Percentiles rank a stretch among this genome's conserved stretches.
These are phyloP conservation scores for Petromus typicus DNA, from an alignment of 2,113 vertebrate genomes.

Conservation along the genomic window DNA sequence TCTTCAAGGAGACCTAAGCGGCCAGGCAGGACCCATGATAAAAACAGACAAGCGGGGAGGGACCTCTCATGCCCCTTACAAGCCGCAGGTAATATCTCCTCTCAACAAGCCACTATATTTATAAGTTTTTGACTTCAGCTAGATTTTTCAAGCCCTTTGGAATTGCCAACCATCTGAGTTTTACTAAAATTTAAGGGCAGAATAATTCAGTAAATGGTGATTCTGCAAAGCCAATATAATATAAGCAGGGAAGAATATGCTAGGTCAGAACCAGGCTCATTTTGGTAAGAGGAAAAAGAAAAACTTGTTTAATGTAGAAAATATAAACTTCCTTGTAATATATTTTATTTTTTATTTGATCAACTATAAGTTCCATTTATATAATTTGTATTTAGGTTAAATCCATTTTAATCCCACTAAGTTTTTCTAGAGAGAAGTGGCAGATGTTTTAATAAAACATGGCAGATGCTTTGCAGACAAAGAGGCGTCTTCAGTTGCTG, in stretches of 20 bases:
- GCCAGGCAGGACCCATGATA: background rate
- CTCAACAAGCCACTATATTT: background rate
- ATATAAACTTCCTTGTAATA: background rate
- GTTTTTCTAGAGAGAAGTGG: slow-evolving; percentile 70
- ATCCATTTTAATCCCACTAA: slow-evolving; percentile 68
- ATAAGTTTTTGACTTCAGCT: background rate
- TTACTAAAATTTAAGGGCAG: slow-evolving; percentile 31
- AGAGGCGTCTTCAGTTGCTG: slow-evolving; percentile 75
- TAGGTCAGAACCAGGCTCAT: background rate
- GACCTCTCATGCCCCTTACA: background rate
- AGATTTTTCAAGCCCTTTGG: background rate
- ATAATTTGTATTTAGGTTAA: slow-evolving; percentile 56
- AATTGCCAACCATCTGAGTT: background rate
- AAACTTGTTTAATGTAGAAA: background rate
- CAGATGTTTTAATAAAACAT: slow-evolving; percentile 84
- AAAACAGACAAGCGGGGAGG: background rate
- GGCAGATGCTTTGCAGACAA: slow-evolving; percentile 81
- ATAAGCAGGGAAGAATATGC: background rate
- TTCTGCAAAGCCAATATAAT: background rate
- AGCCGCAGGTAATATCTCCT: background rate
- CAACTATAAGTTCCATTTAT: slow-evolving; percentile 50
- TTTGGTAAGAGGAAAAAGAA: background rate
- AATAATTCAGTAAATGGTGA: background rate
- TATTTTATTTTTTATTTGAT: slow-evolving; percentile 50
- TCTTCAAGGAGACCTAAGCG: background rate